Evolutionary conservation across 2,888 invertebrate genomes (phyloP), one percentile per base, ranked within the genome.

Genomic region (Cyclophora punctaria): DNA sequence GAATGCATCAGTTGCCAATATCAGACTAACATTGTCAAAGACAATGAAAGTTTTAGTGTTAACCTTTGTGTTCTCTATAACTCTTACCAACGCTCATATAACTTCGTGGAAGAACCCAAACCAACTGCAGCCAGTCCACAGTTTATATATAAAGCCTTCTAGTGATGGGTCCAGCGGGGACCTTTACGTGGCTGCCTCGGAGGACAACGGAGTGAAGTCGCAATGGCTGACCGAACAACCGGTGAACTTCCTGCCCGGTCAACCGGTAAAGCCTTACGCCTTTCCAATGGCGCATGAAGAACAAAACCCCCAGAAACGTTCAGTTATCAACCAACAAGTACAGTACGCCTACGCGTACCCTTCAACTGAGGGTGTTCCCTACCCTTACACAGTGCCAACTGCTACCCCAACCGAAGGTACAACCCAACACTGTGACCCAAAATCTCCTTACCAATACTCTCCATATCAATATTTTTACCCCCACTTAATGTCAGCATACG

Each of bases 151-250:
- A 6, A 83, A 84, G 52, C 86, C 86, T 2, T 88, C 88, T 2
- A 58, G 58, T 3, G 86, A 88, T 52, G 86, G 87, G 0, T 73
- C 75, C 4, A 84, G 85, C 0, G 88, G 88, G 34, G 88, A 88
- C 56, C 68, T 88, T 5, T 87, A 81, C 65, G 86, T 88, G 1
- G 87, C 88, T 4, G 88, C 88, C 2, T 69, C 86, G 4, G 88
- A 88, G 65, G 83, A 87, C 44, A 78, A 60, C 44, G 86, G 83
- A 33, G 67, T 73, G 2, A 80, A 78, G 48, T 66, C 83, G 0
- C 82, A 85, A 53, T 88, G 87, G 86, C 67, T 84, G 3, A 80
- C 80, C 0, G 87, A 87, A 47, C 77, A 83, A 34, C 79, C 85
- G 0, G 58, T 87, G 35, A 85, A 76, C 64, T 80, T 83, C 58